Percentiles rank a stretch among this genome's conserved stretches.
Evolutionary conservation across 2,888 invertebrate species (phyloP).

Genomic region (Tenthredo mesomela): DNA sequence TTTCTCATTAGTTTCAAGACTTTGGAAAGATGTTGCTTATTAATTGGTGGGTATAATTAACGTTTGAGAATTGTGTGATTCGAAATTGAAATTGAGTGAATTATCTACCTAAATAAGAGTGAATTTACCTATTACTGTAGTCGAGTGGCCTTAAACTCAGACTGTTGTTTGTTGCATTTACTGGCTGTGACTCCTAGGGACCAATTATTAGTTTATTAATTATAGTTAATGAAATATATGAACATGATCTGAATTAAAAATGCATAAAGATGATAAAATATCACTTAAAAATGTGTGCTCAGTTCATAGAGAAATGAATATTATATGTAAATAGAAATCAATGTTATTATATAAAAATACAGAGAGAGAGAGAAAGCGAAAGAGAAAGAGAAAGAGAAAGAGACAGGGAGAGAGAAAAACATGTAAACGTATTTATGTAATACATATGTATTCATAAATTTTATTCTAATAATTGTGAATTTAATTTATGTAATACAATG

Average conservation of each 20-base stretch:
- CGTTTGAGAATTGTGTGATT: slow-evolving; percentile 31
- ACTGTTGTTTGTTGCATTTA: slow-evolving; percentile 75
- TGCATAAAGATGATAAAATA: slow-evolving; percentile 12
- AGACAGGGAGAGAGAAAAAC: neutral
- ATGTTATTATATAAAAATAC: slow-evolving; percentile 18
- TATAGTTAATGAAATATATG: slow-evolving; percentile 37
- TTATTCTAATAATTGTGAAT: neutral
- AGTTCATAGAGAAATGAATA: slow-evolving; percentile 17
- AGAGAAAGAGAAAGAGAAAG: neutral
- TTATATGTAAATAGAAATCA: slow-evolving; percentile 34
- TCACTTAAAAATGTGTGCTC: slow-evolving; percentile 33
- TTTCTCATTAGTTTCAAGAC: neutral
- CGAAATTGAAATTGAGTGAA: slow-evolving; percentile 13
- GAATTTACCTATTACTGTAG: slow-evolving; percentile 56
- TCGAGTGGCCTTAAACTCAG: slow-evolving; percentile 68
- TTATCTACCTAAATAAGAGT: slow-evolving; percentile 41
- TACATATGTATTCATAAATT: slow-evolving; percentile 6
- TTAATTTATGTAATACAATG: slow-evolving; percentile 27
- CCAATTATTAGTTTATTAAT: slow-evolving; percentile 66
- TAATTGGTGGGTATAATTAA: neutral
- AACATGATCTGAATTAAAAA: slow-evolving; percentile 2
- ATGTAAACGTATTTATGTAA: neutral
- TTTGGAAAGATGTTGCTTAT: neutral
- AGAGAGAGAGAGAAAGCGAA: neutral
- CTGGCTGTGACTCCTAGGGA: slow-evolving; percentile 78